Base-by-base conservation (phyloP, 2,113 vertebrate species). In the Rhinichthys klamathensis region DNA sequence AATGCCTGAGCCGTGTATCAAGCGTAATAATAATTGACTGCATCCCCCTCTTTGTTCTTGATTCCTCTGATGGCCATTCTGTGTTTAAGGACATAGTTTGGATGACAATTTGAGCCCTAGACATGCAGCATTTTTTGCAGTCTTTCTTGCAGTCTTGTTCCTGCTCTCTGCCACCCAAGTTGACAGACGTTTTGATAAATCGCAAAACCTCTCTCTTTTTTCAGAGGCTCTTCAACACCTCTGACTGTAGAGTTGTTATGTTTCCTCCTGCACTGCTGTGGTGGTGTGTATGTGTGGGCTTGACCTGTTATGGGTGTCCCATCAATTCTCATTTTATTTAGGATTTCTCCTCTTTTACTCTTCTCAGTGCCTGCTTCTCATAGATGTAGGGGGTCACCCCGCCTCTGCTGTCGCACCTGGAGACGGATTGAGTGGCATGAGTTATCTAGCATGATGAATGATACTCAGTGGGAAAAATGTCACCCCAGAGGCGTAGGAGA, bases 381-480 rank as follows among this genome's bases (percentile, higher is more conserved):
- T 75, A 49, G 80, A 27, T 0, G 21, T 25, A 65, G 58, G 67
- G 58, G 76, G 61, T 16, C 0, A 41, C 25, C 41, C 25, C 27
- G 10, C 6, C 16, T 56, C 63, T 46, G 74, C 73, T 18, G 61
- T 87, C 69, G n/a, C 85, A 32, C 25, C 56, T 30, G 86, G 74
- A 89, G 82, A 87, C 4, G 21, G 84, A 69, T 84, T 77, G 76
- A 88, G 80, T 79, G 87, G 85, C 82, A 84, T 84, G 35, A 77
- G 88, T 77, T 84, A 80, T 84, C 80, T 84, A 85, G 80, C 72
- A 79, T 88, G 88, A 89, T 84, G 81, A 84, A 87, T 89, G 78
- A 85, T 67, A 86, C 72, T 72, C 67, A 63, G 67, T 75, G 70
- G 80, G 80, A 75, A 70, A 35, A 70, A 41, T 44, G 15, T 25